Evolutionary conservation across 2,888 invertebrate genomes (phyloP).

Genomic region (Parascotia fuliginaria): DNA sequence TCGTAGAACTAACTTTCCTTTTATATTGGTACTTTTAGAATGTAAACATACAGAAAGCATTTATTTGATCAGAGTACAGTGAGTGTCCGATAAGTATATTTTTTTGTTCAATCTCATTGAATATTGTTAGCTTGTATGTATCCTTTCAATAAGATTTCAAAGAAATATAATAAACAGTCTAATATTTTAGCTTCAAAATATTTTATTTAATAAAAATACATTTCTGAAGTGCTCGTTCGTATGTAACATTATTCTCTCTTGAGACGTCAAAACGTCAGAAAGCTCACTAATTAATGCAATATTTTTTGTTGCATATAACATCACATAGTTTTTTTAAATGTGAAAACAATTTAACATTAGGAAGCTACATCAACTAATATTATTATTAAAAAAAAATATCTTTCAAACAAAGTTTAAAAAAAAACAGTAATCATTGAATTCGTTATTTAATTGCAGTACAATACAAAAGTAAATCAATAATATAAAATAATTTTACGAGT

Average conservation of each 20-base stretch:
- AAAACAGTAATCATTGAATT: too few species aligned
- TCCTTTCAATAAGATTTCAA: not conserved
- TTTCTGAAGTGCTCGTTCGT: not conserved
- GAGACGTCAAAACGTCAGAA: too few species aligned
- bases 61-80: conserved; percentile 49
- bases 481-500: not conserved
- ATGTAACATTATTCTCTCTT: not conserved
- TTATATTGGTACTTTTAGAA: conserved; percentile 53
- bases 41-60: conserved; percentile 53
- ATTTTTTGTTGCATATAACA: too few species aligned
- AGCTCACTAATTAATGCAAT: too few species aligned
- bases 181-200: not conserved
- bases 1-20: conserved; percentile 60
- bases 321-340: too few species aligned
- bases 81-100: conserved; percentile 13
- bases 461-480: not conserved
- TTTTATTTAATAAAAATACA: not conserved
- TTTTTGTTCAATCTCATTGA: conserved; percentile 30
- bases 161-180: not conserved
- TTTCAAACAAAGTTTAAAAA: too few species aligned
- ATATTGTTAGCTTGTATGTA: conserved; percentile 21
- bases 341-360: too few species aligned
- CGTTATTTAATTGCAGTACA: too few species aligned
- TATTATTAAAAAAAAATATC: too few species aligned
- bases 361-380: too few species aligned